Conservation (phyloP, 2,113 vertebrate species). For the Geothlypis trichas region DNA sequence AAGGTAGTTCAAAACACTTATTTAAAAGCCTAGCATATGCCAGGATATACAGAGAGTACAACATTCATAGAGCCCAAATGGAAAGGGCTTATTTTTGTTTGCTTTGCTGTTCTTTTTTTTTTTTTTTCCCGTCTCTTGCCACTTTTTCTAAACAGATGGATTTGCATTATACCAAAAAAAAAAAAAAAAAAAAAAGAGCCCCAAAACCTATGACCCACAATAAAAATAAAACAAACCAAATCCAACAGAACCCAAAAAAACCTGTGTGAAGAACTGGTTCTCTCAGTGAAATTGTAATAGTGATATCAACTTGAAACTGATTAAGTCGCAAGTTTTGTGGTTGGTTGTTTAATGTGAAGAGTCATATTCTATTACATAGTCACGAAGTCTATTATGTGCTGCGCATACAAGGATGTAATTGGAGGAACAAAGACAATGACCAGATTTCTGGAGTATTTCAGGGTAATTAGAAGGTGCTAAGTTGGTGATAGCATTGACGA, state of each 20-base stretch:
- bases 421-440: not conserved
- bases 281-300: not conserved
- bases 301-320: not conserved
- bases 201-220: not conserved
- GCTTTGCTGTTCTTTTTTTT: not conserved
- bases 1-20: constrained; percentile 58
- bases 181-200: not conserved
- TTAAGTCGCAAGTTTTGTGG: not conserved
- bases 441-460: not conserved
- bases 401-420: not conserved
- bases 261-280: not conserved
- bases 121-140: not conserved
- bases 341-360: not conserved
- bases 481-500: not conserved
- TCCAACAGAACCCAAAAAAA: not conserved
- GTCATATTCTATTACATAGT: not conserved
- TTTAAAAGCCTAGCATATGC: constrained; percentile 45
- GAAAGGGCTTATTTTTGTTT: not conserved
- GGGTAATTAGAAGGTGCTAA: not conserved
- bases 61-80: not conserved
- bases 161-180: not conserved
- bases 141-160: not conserved
- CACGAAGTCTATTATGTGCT: not conserved
- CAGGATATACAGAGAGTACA: not conserved
- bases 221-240: not conserved